These are phyloP conservation scores for Drosophila kurseongensis DNA, from an alignment of 1,140 invertebrate genomes.

Conservation along the genomic window DNA sequence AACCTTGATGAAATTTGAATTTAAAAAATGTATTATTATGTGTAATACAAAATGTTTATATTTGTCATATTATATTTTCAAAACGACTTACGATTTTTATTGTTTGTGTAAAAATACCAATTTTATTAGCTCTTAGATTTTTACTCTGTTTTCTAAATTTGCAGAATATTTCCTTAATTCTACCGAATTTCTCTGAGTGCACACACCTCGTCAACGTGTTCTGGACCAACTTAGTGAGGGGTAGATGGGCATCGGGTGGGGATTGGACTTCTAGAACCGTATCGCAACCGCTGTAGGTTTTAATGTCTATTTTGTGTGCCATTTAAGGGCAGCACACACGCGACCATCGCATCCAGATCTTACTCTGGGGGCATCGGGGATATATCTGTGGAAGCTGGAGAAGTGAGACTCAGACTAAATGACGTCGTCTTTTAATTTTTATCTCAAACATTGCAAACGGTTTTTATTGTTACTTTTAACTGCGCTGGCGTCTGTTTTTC, in stretches of 20 bases:
- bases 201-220: constrained; percentile 50
- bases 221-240: constrained; percentile 30
- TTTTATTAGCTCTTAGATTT: no score
- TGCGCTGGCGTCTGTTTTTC: constrained; percentile 70
- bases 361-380: constrained; percentile 12
- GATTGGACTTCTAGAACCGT: constrained; percentile 25
- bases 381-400: constrained; percentile 4
- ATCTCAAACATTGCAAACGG: constrained; percentile 81
- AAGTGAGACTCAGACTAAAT: constrained; percentile 52
- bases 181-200: neutral
- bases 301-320: constrained; percentile 79
- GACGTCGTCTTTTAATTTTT: constrained; percentile 83
- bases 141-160: no score
- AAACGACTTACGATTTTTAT: no score
- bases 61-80: no score
- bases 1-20: no score
- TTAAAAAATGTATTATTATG: neutral
- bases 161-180: neutral
- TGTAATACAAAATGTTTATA: no score
- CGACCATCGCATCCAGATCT: constrained; percentile 42
- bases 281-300: constrained; percentile 53
- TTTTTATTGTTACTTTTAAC: constrained; percentile 83
- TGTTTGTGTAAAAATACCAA: no score
- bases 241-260: constrained; percentile 2
- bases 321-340: constrained; percentile 77